Evolutionary conservation across 2,797 vertebrate species (phyloP).

Genomic region (Myripristis murdjan): DNA sequence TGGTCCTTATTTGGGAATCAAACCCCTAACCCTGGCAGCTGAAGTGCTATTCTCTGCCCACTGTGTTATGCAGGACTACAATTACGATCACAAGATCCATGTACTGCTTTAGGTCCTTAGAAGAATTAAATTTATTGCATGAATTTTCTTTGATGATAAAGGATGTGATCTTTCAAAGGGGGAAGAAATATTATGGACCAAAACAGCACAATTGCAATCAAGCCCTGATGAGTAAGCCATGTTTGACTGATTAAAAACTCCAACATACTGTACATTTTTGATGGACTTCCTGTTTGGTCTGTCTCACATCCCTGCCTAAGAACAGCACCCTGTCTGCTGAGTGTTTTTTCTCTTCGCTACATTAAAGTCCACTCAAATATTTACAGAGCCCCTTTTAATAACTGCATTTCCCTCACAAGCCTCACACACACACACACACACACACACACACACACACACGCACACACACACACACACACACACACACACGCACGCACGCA

Average conservation of each 20-base stretch:
- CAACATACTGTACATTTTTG: conserved; percentile 84
- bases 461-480: no score
- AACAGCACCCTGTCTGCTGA: conserved; percentile 59
- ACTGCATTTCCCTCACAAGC: conserved; percentile 69
- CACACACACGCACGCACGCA: no score
- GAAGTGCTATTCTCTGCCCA: conserved; percentile 36
- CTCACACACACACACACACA: no score
- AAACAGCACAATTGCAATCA: conserved; percentile 79
- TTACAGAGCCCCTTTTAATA: conserved; percentile 78
- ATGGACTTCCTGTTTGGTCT: conserved; percentile 89
- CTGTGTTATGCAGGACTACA: conserved; percentile 49
- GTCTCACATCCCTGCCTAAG: conserved; percentile 77
- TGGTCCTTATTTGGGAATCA: conserved; percentile 27
- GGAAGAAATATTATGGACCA: conserved; percentile 74
- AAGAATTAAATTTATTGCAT: conserved; percentile 62
- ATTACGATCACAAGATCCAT: conserved; percentile 71
- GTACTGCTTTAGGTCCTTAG: conserved; percentile 69
- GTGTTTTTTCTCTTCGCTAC: conserved; percentile 63
- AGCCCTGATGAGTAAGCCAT: conserved; percentile 76
- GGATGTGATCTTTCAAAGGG: conserved; percentile 72
- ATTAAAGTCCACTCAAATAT: conserved; percentile 72
- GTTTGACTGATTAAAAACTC: conserved; percentile 86
- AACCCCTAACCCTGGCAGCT: conserved; percentile 59
- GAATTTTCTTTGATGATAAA: conserved; percentile 75
- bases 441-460: no score